These are phyloP conservation scores for Lepus oiostolus DNA, from an alignment of 2,797 vertebrate species.

Conservation along the genomic window DNA sequence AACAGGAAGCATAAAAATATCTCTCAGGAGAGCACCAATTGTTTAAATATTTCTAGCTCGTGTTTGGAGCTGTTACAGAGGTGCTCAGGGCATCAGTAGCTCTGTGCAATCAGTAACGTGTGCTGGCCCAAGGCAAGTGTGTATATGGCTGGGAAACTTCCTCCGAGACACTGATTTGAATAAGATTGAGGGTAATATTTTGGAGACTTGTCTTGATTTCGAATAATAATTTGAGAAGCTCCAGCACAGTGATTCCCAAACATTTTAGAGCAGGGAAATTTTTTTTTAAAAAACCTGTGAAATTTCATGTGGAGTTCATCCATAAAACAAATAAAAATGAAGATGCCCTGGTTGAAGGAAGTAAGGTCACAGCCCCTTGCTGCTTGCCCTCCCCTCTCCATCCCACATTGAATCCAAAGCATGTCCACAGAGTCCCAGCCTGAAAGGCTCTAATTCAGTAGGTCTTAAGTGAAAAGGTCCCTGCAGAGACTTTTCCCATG, in stretches of 20 bases:
- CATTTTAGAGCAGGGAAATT: background rate
- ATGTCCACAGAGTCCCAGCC: background rate
- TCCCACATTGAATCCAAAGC: background rate
- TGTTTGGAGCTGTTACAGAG: background rate
- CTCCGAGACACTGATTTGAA: background rate
- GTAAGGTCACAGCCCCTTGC: background rate
- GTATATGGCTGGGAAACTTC: background rate
- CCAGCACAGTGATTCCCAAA: background rate
- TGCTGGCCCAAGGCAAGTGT: background rate
- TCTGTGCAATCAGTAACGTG: background rate
- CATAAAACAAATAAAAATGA: background rate
- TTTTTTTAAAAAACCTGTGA: background rate
- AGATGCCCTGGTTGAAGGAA: background rate
- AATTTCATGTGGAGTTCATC: background rate
- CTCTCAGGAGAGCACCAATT: conserved; percentile 72
- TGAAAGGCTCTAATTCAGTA: conserved; percentile 19
- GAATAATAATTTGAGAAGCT: background rate
- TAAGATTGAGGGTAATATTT: background rate
- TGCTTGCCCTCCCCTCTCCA: background rate
- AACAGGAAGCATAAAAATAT: conserved; percentile 81
- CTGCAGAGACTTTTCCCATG: background rate
- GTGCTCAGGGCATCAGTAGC: background rate
- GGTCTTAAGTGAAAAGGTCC: background rate
- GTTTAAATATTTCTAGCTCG: conserved; percentile 46
- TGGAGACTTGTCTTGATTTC: conserved; percentile 36